Percentiles rank a stretch among this genome's conserved stretches.
These are phyloP conservation scores for Micropoecilia bifurca DNA, from an alignment of 2,797 vertebrate genomes.

Conservation along the genomic window DNA sequence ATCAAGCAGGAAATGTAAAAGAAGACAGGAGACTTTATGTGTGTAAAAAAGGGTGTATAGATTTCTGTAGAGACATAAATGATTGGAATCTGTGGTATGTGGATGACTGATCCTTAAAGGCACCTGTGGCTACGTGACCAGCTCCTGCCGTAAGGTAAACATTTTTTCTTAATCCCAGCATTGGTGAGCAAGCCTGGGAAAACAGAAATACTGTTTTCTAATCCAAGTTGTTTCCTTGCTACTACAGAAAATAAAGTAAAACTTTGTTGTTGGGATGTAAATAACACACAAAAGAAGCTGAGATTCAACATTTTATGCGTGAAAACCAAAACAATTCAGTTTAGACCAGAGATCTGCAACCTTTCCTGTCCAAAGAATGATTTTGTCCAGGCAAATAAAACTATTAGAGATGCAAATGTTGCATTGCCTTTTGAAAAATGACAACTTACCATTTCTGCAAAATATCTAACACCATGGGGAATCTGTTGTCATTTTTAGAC, in stretches of 20 bases:
- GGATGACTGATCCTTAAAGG: constrained; percentile 18
- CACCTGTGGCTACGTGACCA: constrained; percentile 19
- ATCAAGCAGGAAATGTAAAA: constrained; percentile 20
- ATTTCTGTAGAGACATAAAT: constrained; percentile 21
- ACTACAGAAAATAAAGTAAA: background rate
- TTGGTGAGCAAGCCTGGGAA: background rate
- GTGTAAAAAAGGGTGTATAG: constrained; percentile 21
- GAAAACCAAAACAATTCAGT: background rate
- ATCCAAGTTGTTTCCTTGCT: background rate
- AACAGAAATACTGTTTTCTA: background rate
- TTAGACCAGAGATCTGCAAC: background rate
- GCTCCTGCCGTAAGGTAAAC: constrained; percentile 20
- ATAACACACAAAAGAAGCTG: background rate
- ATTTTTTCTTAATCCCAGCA: background rate
- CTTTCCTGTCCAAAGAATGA: no score
- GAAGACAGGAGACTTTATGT: constrained; percentile 5
- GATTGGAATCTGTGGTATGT: constrained; percentile 39
- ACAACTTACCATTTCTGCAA: no score
- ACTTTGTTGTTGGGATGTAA: background rate
- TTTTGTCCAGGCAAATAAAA: no score
- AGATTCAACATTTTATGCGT: background rate
- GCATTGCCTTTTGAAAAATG: no score
- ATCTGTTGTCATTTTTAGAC: background rate
- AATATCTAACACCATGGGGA: no score
- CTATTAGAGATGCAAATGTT: no score